These are phyloP conservation scores for Plestiodon gilberti DNA, from an alignment of 2,113 vertebrate species.

Conservation along the genomic window DNA sequence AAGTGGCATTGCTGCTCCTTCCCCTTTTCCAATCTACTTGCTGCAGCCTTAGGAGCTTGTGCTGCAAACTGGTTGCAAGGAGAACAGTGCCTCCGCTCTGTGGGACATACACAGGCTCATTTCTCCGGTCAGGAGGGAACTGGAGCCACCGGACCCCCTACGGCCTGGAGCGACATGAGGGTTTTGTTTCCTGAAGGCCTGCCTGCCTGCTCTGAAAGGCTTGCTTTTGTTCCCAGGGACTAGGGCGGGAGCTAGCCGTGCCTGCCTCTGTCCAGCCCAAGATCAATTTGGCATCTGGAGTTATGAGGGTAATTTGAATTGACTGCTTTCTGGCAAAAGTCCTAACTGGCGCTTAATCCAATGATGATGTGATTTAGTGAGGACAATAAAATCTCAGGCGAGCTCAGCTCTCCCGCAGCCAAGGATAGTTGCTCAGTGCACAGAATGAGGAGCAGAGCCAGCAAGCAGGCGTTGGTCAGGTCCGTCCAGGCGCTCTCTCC, in stretches of 20 bases:
- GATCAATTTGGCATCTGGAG: background rate
- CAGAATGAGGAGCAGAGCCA: background rate
- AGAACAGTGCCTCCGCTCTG: background rate
- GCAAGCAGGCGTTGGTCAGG: background rate
- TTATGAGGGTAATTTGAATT: slow-evolving; percentile 14
- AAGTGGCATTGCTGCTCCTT: background rate
- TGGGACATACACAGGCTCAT: background rate
- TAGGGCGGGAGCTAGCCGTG: background rate
- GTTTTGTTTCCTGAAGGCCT: background rate
- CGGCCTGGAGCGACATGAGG: background rate
- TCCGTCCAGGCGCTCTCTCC: accelerated
- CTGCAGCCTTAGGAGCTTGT: background rate
- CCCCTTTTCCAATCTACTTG: background rate
- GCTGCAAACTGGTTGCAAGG: background rate
- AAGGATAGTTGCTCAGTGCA: background rate
- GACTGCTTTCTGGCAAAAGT: slow-evolving; percentile 21
- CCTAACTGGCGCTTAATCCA: slow-evolving; percentile 35
- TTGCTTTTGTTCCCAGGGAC: slow-evolving; percentile 13
- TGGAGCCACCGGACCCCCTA: background rate
- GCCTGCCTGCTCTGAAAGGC: background rate
- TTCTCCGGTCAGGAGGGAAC: background rate
- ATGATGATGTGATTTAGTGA: slow-evolving; percentile 30
- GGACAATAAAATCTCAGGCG: slow-evolving; percentile 5
- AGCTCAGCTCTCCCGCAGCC: background rate
- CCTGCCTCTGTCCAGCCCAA: background rate